phyloP scores from a whole-genome alignment of 2,888 invertebrate genomes.

The Ernsta delagoae region DNA sequence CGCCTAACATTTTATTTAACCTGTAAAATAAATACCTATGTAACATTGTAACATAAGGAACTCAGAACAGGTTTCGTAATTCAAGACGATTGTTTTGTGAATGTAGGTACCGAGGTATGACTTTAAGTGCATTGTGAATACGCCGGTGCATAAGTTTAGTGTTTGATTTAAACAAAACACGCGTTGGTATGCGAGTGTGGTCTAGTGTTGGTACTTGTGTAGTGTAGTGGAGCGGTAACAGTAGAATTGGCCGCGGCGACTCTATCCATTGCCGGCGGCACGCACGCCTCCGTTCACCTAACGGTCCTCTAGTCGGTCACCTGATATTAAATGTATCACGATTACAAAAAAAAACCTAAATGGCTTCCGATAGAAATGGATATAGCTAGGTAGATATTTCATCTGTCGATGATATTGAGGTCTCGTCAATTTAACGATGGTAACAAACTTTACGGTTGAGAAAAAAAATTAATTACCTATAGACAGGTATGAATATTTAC shows the following conservation, averaged over 20 bases:
- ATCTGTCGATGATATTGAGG: slow-evolving; percentile 9
- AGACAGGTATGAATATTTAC: too few species aligned
- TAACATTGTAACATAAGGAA: not conserved
- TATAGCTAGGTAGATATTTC: not conserved
- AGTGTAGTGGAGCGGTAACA: slow-evolving; percentile 44
- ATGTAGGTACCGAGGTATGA: not conserved
- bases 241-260: slow-evolving; percentile 47
- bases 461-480: not conserved
- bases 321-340: slow-evolving; percentile 41
- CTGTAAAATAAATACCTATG: not conserved
- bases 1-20: not conserved
- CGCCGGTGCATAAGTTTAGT: slow-evolving; percentile 14
- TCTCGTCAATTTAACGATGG: slow-evolving; percentile 11
- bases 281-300: slow-evolving; percentile 57
- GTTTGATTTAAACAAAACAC: slow-evolving; percentile 27
- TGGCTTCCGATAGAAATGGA: slow-evolving; percentile 31
- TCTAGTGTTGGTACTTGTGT: slow-evolving; percentile 28
- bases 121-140: slow-evolving; percentile 33
- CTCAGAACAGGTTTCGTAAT: slow-evolving; percentile 22
- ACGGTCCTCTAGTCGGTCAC: slow-evolving; percentile 58
- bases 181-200: slow-evolving; percentile 42
- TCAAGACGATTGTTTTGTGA: slow-evolving; percentile 1
- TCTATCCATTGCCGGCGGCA: slow-evolving; percentile 45
- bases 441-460: slow-evolving; percentile 1
- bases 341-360: slow-evolving; percentile 41